Percentiles rank a stretch among this genome's conserved stretches.
Evolutionary conservation across 2,888 invertebrate genomes (phyloP).

Genomic region (Lysandra bellargus): DNA sequence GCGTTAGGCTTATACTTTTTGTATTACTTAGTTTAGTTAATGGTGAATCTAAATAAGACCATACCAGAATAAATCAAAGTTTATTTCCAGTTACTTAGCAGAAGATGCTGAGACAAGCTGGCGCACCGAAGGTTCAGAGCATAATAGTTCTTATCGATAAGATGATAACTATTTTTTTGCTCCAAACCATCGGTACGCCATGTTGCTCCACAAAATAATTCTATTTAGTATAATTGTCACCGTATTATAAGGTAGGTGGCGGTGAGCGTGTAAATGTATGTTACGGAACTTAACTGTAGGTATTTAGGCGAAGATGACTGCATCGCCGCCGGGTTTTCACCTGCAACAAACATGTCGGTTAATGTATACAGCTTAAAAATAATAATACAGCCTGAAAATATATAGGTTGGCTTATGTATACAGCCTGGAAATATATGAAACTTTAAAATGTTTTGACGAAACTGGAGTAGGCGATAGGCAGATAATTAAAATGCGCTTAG

Average conservation of each 20-base stretch:
- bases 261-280: constrained; percentile 54
- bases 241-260: constrained; percentile 56
- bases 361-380: not conserved
- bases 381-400: too few relatives aligned
- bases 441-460: too few relatives aligned
- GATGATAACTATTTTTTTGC: not conserved
- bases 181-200: not conserved
- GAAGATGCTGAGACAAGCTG: not conserved
- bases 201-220: not conserved
- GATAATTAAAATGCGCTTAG: too few relatives aligned
- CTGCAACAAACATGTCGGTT: constrained; percentile 66
- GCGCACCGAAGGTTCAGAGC: not conserved
- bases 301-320: constrained; percentile 82
- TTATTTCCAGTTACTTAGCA: constrained; percentile 20
- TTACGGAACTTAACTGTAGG: constrained; percentile 51
- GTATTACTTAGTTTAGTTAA: not conserved
- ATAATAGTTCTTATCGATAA: not conserved
- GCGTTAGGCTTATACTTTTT: too few relatives aligned
- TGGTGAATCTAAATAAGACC: not conserved
- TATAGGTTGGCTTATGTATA: not conserved
- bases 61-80: constrained; percentile 15
- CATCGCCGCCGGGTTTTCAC: constrained; percentile 91
- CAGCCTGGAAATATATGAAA: too few relatives aligned
- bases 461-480: too few relatives aligned
- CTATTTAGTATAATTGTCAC: constrained; percentile 59